Conservation (phyloP, 2,888 invertebrate species). For the Piscicola geometra region DNA sequence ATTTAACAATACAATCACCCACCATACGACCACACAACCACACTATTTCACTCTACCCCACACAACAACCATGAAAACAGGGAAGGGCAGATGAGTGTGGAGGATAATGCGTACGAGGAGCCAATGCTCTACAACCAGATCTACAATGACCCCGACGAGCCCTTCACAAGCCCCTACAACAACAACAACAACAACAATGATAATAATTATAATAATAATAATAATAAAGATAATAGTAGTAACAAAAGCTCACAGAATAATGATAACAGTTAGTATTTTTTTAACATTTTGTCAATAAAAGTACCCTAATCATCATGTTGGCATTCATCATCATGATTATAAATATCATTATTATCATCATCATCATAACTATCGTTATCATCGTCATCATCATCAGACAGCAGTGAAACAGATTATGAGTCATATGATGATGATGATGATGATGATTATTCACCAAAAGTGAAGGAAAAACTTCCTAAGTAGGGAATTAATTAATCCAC, state of each 20-base stretch:
- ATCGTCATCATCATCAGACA: constrained; percentile 10
- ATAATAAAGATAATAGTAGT: neutral
- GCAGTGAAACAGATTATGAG: constrained; percentile 29
- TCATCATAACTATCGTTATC: neutral
- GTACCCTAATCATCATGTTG: no score
- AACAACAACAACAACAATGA: neutral
- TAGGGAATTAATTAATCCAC: neutral
- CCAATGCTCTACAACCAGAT: neutral
- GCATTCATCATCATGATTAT: constrained; percentile 9
- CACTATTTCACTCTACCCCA: no score
- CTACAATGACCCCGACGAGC: neutral
- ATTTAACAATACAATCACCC: no score
- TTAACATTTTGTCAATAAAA: no score
- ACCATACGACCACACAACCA: no score
- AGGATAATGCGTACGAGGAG: constrained; percentile 8
- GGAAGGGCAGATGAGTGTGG: neutral
- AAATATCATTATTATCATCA: neutral
- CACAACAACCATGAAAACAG: no score
- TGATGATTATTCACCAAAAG: no score
- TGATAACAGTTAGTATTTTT: neutral
- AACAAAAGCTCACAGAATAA: neutral
- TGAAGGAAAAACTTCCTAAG: neutral
- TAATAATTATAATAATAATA: neutral
- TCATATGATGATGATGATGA: constrained; percentile 20
- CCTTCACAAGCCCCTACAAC: neutral